Evolutionary conservation across 2,888 invertebrate species (phyloP).

Genomic region (Norana najaformis): DNA sequence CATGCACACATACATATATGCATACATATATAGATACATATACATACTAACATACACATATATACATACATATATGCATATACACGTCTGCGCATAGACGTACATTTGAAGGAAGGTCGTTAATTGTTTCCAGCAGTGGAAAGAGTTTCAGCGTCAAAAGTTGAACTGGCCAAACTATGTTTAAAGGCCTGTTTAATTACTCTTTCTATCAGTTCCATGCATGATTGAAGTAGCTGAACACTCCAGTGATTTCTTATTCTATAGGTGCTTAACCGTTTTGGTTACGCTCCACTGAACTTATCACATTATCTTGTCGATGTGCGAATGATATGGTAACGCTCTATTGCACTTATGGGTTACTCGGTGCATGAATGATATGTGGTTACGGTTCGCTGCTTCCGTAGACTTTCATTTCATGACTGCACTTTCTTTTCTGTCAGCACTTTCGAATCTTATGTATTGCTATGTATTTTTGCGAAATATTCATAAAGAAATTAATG

Average conservation of each 20-base stretch:
- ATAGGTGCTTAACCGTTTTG: neutral
- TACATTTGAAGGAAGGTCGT: neutral
- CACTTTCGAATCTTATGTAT: neutral
- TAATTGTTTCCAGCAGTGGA: conserved; percentile 1
- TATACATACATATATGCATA: conserved; percentile 29
- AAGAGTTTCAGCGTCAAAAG: neutral
- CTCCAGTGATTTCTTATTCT: neutral
- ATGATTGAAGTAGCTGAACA: neutral
- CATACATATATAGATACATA: conserved; percentile 28
- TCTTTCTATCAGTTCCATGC: neutral
- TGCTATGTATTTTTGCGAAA: neutral
- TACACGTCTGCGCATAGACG: neutral
- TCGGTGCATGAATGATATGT: neutral
- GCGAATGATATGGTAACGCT: neutral
- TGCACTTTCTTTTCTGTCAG: neutral
- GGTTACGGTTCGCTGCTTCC: neutral
- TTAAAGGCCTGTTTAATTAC: neutral
- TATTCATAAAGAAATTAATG: neutral
- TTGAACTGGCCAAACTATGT: neutral
- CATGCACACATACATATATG: neutral
- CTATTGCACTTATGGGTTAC: neutral
- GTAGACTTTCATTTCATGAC: neutral
- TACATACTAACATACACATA: too few relatives aligned
- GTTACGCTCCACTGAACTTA: too few relatives aligned
- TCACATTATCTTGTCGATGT: too few relatives aligned